A percentile compares a stretch with the other conserved stretches of the same genome.
These are phyloP conservation scores for Troilus luridus DNA, from an alignment of 2,888 invertebrate genomes.

Conservation along the genomic window DNA sequence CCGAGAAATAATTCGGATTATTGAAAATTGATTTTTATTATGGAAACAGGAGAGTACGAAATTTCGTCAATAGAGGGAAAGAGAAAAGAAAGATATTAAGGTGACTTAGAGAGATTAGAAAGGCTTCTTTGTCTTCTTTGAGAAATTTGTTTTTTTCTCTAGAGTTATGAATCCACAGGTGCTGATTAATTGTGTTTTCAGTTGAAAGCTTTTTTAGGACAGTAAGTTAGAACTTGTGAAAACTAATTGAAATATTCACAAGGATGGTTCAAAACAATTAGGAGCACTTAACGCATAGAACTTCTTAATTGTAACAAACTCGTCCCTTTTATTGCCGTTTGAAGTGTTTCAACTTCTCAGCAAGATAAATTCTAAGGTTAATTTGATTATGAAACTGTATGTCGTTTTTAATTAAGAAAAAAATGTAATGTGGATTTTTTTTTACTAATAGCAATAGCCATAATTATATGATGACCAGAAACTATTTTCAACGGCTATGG, in stretches of 20 bases:
- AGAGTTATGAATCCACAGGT: constrained; percentile 50
- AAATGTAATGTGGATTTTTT: neutral
- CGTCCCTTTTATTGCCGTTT: constrained; percentile 25
- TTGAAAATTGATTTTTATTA: neutral
- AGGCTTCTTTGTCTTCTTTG: neutral
- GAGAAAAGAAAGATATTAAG: constrained; percentile 12
- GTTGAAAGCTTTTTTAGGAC: constrained; percentile 27
- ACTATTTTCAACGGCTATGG: too few relatives aligned
- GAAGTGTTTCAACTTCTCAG: neutral
- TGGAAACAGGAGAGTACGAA: neutral
- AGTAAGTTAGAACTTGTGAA: neutral
- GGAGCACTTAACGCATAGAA: constrained; percentile 46
- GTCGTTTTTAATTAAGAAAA: neutral
- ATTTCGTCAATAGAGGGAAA: neutral
- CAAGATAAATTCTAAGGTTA: neutral
- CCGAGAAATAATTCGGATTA: neutral
- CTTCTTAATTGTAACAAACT: constrained; percentile 46
- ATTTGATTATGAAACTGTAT: neutral
- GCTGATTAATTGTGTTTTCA: constrained; percentile 48
- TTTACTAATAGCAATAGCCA: neutral
- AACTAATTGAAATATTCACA: constrained; percentile 39
- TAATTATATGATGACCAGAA: too few relatives aligned
- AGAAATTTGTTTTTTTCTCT: constrained; percentile 15
- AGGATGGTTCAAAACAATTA: constrained; percentile 38
- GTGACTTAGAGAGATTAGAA: constrained; percentile 25